Conservation (phyloP, 2,888 invertebrate species). For the Nephrotoma appendiculata region DNA sequence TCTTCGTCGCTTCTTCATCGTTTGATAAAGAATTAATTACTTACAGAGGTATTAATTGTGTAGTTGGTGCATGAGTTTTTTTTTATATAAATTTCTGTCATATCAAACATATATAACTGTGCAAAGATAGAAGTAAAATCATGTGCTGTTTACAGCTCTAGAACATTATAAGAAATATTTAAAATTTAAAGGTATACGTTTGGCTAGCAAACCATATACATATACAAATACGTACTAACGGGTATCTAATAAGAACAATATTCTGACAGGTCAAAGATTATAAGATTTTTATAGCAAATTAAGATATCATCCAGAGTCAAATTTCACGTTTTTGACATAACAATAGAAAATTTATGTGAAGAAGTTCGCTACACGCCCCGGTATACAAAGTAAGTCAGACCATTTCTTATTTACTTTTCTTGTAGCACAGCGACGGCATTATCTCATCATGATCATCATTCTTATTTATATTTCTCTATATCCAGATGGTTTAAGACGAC, state of each 20-base stretch:
- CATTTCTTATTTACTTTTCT: background rate
- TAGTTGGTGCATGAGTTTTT: background rate
- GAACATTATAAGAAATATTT: background rate
- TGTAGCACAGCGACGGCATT: background rate
- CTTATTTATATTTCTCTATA: background rate
- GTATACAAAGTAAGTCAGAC: no score
- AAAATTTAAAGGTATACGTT: background rate
- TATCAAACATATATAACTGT: background rate
- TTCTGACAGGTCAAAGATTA: background rate
- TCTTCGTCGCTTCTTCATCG: background rate
- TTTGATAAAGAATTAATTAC: background rate
- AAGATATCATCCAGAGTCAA: background rate
- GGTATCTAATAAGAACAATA: background rate
- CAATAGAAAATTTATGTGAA: background rate
- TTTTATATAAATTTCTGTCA: background rate
- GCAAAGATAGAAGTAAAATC: background rate
- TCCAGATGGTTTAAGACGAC: background rate
- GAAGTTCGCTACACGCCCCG: no score
- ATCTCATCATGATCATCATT: background rate
- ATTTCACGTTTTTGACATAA: background rate
- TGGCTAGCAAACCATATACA: background rate
- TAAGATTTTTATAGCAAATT: background rate
- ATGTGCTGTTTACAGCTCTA: background rate
- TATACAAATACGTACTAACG: background rate
- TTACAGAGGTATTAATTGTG: background rate